These are phyloP conservation scores for Phylloscopus collybita DNA, from an alignment of 2,797 vertebrate genomes.

Conservation along the genomic window DNA sequence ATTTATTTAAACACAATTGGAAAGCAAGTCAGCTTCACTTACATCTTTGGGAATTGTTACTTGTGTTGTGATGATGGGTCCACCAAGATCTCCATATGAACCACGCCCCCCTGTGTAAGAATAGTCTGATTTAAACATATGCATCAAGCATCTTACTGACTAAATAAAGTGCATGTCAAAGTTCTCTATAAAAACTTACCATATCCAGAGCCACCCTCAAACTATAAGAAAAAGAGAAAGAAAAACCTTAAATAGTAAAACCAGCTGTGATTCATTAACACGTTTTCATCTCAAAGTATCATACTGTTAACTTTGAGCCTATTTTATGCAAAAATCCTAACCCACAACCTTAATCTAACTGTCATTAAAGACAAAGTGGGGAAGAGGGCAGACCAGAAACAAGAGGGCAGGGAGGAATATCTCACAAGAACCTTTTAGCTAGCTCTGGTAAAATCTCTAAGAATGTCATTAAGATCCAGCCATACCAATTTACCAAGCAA, in stretches of 20 bases:
- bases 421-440: background rate
- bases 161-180: constrained; percentile 38
- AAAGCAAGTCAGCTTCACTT: constrained; percentile 72
- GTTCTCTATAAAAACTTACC: constrained; percentile 81
- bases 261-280: background rate
- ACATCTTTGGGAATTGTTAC: constrained; percentile 99
- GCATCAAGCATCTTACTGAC: constrained; percentile 63
- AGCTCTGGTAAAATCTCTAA: background rate
- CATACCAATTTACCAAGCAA: background rate
- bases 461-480: background rate
- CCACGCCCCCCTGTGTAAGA: constrained; percentile 89
- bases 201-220: constrained; percentile 92
- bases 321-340: constrained; percentile 1
- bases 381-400: background rate
- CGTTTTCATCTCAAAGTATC: background rate
- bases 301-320: background rate
- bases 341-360: background rate
- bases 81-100: constrained; percentile 92
- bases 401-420: background rate
- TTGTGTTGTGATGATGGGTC: constrained; percentile 96
- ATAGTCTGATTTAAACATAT: constrained; percentile 81
- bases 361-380: background rate
- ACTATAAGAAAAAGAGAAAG: constrained; percentile 41
- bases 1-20: too few relatives aligned
- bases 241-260: constrained; percentile 34